phyloP scores from a whole-genome alignment of 1,140 invertebrate genomes.

The Notospermus geniculatus region DNA sequence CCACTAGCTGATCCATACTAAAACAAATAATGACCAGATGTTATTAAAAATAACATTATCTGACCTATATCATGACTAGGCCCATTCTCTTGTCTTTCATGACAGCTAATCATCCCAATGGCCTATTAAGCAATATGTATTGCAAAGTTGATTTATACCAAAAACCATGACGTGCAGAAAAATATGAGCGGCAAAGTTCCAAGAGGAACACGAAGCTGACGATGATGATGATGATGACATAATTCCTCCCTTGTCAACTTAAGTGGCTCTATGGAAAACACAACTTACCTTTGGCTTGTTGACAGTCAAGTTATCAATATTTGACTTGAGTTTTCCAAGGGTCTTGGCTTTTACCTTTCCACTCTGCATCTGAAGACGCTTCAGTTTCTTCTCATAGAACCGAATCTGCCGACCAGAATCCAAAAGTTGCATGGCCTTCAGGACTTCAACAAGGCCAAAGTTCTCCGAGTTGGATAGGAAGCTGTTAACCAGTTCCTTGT shows the following conservation, averaged over 20 bases:
- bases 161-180: no score
- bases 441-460: constrained; percentile 49
- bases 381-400: constrained; percentile 46
- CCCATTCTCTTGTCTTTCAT: no score
- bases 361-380: constrained; percentile 36
- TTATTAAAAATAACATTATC: no score
- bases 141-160: no score
- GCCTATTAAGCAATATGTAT: no score
- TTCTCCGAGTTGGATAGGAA: constrained; percentile 35
- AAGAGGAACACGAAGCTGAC: no score
- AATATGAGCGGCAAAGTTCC: no score
- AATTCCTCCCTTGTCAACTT: no score
- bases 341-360: constrained; percentile 39
- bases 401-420: constrained; percentile 41
- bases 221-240: no score
- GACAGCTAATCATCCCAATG: no score
- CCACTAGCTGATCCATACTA: constrained; percentile 46
- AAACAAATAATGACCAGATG: constrained; percentile 4
- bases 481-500: constrained; percentile 38
- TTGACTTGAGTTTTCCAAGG: constrained; percentile 44
- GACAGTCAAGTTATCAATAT: constrained; percentile 46
- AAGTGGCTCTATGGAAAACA: no score
- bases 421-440: constrained; percentile 46
- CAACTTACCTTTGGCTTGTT: constrained; percentile 34
- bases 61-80: no score